Base-by-base conservation (phyloP, 2,113 vertebrate genomes). In the Brachirus orientalis region DNA sequence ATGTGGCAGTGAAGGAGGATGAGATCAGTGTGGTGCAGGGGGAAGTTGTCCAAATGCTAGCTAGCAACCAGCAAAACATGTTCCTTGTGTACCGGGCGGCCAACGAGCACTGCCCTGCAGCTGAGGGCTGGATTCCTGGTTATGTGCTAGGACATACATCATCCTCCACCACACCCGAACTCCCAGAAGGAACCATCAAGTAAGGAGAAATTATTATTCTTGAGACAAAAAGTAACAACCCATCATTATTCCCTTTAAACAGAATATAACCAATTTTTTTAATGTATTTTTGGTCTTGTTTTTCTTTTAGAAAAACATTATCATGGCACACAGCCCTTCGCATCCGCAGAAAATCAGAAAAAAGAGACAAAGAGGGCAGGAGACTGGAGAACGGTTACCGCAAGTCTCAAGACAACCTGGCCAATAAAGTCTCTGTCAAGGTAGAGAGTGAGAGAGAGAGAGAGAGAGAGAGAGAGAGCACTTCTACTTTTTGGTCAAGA, bases 1-100 rank as follows among this genome's bases (percentile, higher is more conserved):
- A 99, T 85, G 97, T 95, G 94, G 98, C 98, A 85, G 95, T 99
- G 95, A 99, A 98, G 95, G 98, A 99, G 95, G 98, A 99, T 95
- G 98, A 99, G 94, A 96, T 99, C 84, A 98, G 94, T 82, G 97
- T 99, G 90, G 94, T 89, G 88, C 98, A 99, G 93, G 97, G 98
- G 91, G 98, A 99, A 92, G 97, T 98, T 81, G 97, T 99, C 90
- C 98, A 99, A 89, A 96, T 99, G 89, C 92, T 99, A 89, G 97
- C 98, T 94, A 98, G 96, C 93, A 99, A 99, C 91, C 98, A 99
- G 90, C 98, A 99, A 92, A 98, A 96, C 95, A 99, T 99, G 98
- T 99, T 99, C 90, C 93, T 99, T 94, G 98, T 99, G 91, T 98
- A 98, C 90, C 94, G 98, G 82, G 96, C 97, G 70, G 95, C 97